Evolutionary conservation across 2,888 invertebrate genomes (phyloP).

Genomic region (Ophraella communa): DNA sequence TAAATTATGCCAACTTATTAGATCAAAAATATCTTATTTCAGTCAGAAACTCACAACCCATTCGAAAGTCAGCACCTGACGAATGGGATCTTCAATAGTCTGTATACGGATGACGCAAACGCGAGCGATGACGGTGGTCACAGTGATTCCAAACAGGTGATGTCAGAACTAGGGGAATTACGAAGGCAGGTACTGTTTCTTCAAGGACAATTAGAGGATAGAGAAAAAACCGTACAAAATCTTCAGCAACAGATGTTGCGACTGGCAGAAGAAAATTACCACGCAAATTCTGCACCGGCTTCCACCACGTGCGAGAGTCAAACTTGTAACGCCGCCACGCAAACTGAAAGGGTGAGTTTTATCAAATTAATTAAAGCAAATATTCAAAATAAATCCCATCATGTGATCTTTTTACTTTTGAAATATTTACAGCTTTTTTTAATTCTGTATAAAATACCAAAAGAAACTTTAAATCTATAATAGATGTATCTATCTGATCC

Average conservation of each 20-base stretch:
- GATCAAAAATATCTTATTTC: conserved; percentile 45
- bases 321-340: conserved; percentile 82
- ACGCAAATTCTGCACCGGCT: conserved; percentile 59
- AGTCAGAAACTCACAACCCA: conserved; percentile 90
- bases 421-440: too few relatives aligned
- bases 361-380: too few relatives aligned
- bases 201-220: conserved; percentile 87
- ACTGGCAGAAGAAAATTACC: conserved; percentile 54
- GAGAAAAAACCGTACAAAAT: conserved; percentile 80
- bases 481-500: too few relatives aligned
- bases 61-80: conserved; percentile 69
- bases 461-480: too few relatives aligned
- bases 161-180: conserved; percentile 74
- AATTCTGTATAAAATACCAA: too few relatives aligned
- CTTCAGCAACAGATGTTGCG: conserved; percentile 78
- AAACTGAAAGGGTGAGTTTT: conserved; percentile 79
- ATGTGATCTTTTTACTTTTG: too few relatives aligned
- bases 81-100: conserved; percentile 72
- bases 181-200: conserved; percentile 82
- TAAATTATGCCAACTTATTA: too few relatives aligned
- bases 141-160: conserved; percentile 11
- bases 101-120: conserved; percentile 63
- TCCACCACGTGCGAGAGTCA: conserved; percentile 57
- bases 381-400: too few relatives aligned
- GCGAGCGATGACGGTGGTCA: conserved; percentile 54